Evolutionary conservation across 37 sponge, comb jelly and placozoan genomes (phyloP).

Genomic region (Halichondria panicea): DNA sequence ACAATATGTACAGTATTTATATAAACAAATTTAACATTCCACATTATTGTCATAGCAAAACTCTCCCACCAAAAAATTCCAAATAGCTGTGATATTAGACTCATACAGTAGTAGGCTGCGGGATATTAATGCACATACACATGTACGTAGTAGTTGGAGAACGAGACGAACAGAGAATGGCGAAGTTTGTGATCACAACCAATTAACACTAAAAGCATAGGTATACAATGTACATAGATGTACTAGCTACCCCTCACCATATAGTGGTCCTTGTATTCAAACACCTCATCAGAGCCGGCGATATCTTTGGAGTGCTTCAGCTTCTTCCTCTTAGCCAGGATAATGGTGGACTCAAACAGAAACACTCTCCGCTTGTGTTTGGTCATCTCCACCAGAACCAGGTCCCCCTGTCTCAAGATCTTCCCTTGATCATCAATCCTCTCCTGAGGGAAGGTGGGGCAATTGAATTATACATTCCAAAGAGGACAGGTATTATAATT

Average conservation of each 20-base stretch:
- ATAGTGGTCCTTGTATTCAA: conserved; percentile 28
- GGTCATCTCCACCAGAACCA: conserved; percentile 34
- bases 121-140: too few relatives aligned
- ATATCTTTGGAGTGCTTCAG: conserved; percentile 17
- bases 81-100: too few relatives aligned
- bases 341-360: conserved; percentile 75
- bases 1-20: too few relatives aligned
- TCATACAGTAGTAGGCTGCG: too few relatives aligned
- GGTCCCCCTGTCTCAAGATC: conserved; percentile 71
- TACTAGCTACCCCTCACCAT: conserved; percentile 33
- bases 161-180: too few relatives aligned
- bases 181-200: too few relatives aligned
- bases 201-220: background rate
- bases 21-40: too few relatives aligned
- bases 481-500: background rate
- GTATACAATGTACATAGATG: background rate
- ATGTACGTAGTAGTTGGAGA: too few relatives aligned
- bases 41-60: too few relatives aligned
- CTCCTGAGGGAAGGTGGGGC: conserved; percentile 24
- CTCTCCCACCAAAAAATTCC: too few relatives aligned
- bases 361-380: conserved; percentile 67
- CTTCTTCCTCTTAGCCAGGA: conserved; percentile 65
- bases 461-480: too few relatives aligned
- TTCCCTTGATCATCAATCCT: conserved; percentile 47
- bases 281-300: conserved; percentile 36